Evolutionary conservation across 2,888 invertebrate species (phyloP), one percentile per base, ranked within the genome.

Genomic region (Meta bourneti): DNA sequence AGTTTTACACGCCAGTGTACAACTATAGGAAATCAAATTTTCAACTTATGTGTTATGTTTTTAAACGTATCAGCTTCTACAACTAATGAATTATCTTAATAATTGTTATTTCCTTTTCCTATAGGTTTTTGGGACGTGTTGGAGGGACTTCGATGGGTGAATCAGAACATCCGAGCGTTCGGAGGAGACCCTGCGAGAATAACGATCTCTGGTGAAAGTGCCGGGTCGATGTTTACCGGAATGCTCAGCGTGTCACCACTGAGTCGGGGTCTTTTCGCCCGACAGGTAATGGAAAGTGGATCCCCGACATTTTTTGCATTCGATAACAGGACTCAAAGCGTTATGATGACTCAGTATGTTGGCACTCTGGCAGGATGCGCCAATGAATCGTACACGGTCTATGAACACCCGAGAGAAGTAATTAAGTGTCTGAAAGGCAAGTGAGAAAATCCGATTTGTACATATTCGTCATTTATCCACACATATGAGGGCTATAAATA

Each of bases 241-340:
- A n/a, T 85, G 7, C 79, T 88, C 19, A 20, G 54, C 0, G 75
- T 80, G 5, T 86, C 78, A 49, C 90, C 90, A 34, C 49, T 86
- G 19, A 16, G 74, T 11, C 72, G 69, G 19, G 72, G 74, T 9
- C 79, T 90, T 13, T 90, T 54, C 61, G 54, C 54, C 0, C 52
- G 90, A n/a, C 91, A 87, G 7, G 83, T 92, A 6, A 51, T 91
- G 79, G 20, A 93, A 11, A 91, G 90, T 52, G 88, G 90, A 6
- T 71, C 78, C 6, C 83, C 89, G 7, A 19, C 71, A 0, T 71
- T 51, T 11, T 13, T 9, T 5, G 16, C 34, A 5, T n/a, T 34
- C 0, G 71, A 51, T 49, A 78, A 69, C 52, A 48, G 16, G 0
- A 34, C 20, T 11, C 61, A 61, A 16, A 61, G 9, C 61, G 13